Base-by-base conservation (phyloP, 1,140 invertebrate species). In the Achroia grisella region DNA sequence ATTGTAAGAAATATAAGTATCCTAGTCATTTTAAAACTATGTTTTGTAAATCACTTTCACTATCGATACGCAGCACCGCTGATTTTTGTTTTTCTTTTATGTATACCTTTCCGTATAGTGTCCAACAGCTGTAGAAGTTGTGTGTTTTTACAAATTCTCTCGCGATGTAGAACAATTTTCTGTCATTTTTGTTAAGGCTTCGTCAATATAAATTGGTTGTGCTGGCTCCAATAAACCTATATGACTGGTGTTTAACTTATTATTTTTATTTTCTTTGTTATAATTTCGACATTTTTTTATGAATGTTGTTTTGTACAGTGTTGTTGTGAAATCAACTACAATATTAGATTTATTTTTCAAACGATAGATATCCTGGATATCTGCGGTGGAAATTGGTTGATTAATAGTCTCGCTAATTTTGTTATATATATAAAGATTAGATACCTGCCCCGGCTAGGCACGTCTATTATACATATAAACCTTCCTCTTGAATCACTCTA, bases 271-370 rank as follows among this genome's bases (percentile, higher is more conserved):
- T n/a, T n/a, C n/a, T n/a, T n/a, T n/a, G n/a, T n/a, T n/a, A n/a
- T n/a, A n/a, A n/a, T n/a, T n/a, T n/a, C 2, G 28, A 1, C 10
- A 39, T 46, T 29, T 46, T 46, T 35, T 41, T 10, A 48, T 40
- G 10, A 48, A 48, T 2, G 14, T 15, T 28, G 33, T 15, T 35
- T 48, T 48, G 5, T 1, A 32, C 5, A 17, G 10, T 5, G 32
- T 34, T 4, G 30, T 48, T 9, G 45, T 48, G 29, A 48, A 47
- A 4, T 39, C 35, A 9, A 48, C 30, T 9, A 48, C 14, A 48
- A 40, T 33, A 28, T 48, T 28, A 29, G 31, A 1, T 12, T 48
- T 39, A 9, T 48, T 48, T 35, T 48, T 48, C 12, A 48, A 10
- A 0, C 45, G 13, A 35, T 40, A 48, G 6, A 40, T 31, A 40